Evolutionary conservation across 2,888 invertebrate species (phyloP).

Genomic region (Beris morrisii): DNA sequence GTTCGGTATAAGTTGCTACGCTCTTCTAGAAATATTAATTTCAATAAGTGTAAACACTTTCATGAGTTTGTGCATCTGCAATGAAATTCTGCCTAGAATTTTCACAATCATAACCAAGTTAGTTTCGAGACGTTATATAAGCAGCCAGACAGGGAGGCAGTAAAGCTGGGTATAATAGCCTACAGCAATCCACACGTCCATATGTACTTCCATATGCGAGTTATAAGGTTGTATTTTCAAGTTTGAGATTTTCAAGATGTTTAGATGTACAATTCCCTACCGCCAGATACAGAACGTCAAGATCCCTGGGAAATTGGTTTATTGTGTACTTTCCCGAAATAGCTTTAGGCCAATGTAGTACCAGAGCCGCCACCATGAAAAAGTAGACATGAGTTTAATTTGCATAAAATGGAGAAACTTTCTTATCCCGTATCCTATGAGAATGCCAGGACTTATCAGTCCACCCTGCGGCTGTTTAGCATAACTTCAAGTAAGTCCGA

Average conservation of each 20-base stretch:
- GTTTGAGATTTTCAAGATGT: constrained; percentile 22
- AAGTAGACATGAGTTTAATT: constrained; percentile 38
- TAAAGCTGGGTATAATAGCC: not conserved
- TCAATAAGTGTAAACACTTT: constrained; percentile 35
- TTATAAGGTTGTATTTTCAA: constrained; percentile 20
- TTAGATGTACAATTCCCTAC: constrained; percentile 3
- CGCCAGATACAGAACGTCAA: not conserved
- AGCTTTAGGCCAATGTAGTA: constrained; percentile 31
- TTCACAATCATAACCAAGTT: not conserved
- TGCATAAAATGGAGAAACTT: constrained; percentile 38
- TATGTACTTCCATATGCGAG: constrained; percentile 15
- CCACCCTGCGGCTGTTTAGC: constrained; percentile 36
- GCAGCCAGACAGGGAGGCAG: not conserved
- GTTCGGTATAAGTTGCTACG: constrained; percentile 4
- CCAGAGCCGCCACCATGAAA: constrained; percentile 20
- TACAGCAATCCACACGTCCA: not conserved
- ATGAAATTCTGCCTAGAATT: not conserved
- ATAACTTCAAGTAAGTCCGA: constrained; percentile 36
- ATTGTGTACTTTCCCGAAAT: constrained; percentile 39
- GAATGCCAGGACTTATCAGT: constrained; percentile 33
- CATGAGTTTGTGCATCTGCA: constrained; percentile 23
- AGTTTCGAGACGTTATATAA: not conserved
- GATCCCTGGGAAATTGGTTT: constrained; percentile 37
- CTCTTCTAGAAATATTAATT: constrained; percentile 33
- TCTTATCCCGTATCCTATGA: constrained; percentile 34